A percentile compares a stretch with the other conserved stretches of the same genome.
Conservation (phyloP, 2,113 vertebrate genomes). For the Proteles cristata region DNA sequence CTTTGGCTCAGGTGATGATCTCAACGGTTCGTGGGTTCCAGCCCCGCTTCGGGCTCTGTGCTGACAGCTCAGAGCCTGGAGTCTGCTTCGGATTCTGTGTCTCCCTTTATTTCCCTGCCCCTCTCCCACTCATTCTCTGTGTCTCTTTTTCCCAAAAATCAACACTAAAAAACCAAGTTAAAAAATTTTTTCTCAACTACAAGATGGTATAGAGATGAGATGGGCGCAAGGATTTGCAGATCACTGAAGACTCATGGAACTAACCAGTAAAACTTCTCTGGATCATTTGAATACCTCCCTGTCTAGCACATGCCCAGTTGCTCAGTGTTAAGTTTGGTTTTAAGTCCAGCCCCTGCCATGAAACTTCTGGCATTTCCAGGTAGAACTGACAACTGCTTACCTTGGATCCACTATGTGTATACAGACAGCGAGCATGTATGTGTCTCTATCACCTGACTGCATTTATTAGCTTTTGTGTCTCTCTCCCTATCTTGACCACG, state of each 20-base stretch:
- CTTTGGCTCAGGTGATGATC: too few relatives aligned
- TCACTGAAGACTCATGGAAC: not conserved
- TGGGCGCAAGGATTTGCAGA: not conserved
- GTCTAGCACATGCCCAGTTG: not conserved
- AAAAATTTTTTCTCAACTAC: not conserved
- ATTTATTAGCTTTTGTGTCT: not conserved
- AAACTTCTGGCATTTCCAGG: not conserved
- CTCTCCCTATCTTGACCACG: not conserved
- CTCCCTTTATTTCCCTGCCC: too few relatives aligned
- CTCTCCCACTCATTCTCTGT: too few relatives aligned
- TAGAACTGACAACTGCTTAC: not conserved
- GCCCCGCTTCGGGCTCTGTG: too few relatives aligned
- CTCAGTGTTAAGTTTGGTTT: not conserved
- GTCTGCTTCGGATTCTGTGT: too few relatives aligned
- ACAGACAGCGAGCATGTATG: not conserved
- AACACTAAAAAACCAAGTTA: too few relatives aligned
- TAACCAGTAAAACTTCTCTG: constrained; percentile 15
- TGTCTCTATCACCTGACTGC: not conserved
- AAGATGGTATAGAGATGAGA: not conserved
- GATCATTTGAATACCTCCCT: not conserved
- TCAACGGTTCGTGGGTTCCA: too few relatives aligned
- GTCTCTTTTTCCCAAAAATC: too few relatives aligned
- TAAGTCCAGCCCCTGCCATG: not conserved
- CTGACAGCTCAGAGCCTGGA: too few relatives aligned
- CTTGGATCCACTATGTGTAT: not conserved